Evolutionary conservation across 2,888 invertebrate species (phyloP), one percentile per base, ranked within the genome.

Genomic region (Nezara viridula): DNA sequence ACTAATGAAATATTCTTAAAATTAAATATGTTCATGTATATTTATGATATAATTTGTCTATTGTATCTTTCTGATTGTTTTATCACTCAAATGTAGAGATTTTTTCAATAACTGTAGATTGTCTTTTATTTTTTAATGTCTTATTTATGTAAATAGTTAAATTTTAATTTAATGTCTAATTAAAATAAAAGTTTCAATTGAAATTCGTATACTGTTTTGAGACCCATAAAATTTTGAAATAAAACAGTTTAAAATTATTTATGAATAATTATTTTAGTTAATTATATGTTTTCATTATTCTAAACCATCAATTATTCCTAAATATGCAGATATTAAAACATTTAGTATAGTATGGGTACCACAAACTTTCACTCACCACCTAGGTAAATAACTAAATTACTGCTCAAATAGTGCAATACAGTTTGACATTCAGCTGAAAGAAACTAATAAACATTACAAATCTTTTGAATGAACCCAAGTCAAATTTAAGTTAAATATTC

Each of bases 1-100:
- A 44, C 37, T 81, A 44, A 81, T 81, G 24, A 40, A 81, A 47
- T 47, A 47, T 81, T 40, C 77, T 77, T 81, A n/a, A 81, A 81
- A 44, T 40, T 44, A n/a, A 37, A 24, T 81, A 12, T n/a, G 44
- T 2, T 77, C 40, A 81, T 81, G 24, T 47, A 44, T 40, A 81
- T n/a, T 81, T 44, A 81, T 44, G 81, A n/a, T 44, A 81, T 44
- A 44, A 81, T 81, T 81, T 24, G 44, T 47, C n/a, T 81, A 21
- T 44, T 44, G 40, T 44, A 40, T n/a, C 81, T 44, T 44, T 44
- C 44, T 81, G 44, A 81, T 81, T 40, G n/a, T 73, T 37, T 73
- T 37, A 44, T 44, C 10, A 40, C 21, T 81, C 14, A 44, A 81
- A n/a, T 81, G 6, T 81, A 81, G 44, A 81, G 14, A 47, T n/a